Percentiles rank a stretch among this genome's conserved stretches.
Evolutionary conservation across 1,140 invertebrate species (phyloP).

Genomic region (Drosophila virilis): DNA sequence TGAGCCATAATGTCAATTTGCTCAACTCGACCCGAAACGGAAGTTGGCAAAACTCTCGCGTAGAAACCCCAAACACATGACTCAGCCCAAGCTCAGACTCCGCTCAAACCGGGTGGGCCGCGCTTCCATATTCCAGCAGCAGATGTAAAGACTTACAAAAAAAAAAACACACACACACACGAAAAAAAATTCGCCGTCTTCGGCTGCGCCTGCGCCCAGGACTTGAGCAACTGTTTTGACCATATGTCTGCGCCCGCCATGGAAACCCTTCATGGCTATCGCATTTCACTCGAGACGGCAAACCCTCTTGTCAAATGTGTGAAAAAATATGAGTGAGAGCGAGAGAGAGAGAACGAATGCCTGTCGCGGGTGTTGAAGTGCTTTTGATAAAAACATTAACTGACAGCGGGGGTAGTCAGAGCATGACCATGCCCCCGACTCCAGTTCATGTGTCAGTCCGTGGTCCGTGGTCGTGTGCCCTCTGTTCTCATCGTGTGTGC

Average conservation of each 20-base stretch:
- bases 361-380: conserved; percentile 60
- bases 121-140: conserved; percentile 21
- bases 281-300: conserved; percentile 57
- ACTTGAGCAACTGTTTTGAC: conserved; percentile 63
- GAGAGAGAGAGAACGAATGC: conserved; percentile 5
- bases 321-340: conserved; percentile 56
- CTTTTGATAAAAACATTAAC: conserved; percentile 71
- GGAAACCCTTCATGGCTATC: conserved; percentile 68
- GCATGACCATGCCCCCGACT: conserved; percentile 34
- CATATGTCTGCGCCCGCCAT: conserved; percentile 50
- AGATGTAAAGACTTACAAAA: conserved; percentile 75
- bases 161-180: conserved; percentile 8
- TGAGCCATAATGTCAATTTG: conserved; percentile 78
- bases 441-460: conserved; percentile 18
- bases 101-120: conserved; percentile 55
- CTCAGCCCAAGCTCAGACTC: conserved; percentile 34
- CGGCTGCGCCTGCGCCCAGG: conserved; percentile 60
- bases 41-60: conserved; percentile 71
- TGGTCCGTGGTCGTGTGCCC: conserved; percentile 61
- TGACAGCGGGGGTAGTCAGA: conserved; percentile 73
- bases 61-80: conserved; percentile 74
- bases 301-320: conserved; percentile 51
- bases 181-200: conserved; percentile 16
- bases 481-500: background rate
- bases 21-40: conserved; percentile 65